phyloP scores from a whole-genome alignment of 1,140 invertebrate species.

The Aphelenchoides avenae region DNA sequence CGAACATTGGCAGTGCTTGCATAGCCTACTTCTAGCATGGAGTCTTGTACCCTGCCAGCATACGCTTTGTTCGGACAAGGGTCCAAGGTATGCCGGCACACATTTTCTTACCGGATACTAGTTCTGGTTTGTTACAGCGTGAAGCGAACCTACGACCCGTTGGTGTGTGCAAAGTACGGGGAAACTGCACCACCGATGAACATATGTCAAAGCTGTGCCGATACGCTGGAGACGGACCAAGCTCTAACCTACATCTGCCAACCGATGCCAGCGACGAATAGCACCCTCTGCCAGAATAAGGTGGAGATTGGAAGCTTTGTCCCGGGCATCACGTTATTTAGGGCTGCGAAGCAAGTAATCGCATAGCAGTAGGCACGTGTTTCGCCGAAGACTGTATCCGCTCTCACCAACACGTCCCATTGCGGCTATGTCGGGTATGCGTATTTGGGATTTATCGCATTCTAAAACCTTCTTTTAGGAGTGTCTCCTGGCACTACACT shows the following conservation, averaged over 20 bases:
- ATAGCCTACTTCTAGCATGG: constrained; percentile 45
- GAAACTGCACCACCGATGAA: constrained; percentile 83
- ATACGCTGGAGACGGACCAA: constrained; percentile 71
- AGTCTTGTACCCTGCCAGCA: constrained; percentile 43
- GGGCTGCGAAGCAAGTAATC: constrained; percentile 86
- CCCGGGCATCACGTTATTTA: constrained; percentile 61
- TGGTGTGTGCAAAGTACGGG: constrained; percentile 68
- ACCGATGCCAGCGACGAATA: constrained; percentile 88
- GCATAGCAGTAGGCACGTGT: constrained; percentile 89
- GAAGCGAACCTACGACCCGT: constrained; percentile 65
- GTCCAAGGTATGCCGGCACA: constrained; percentile 21
- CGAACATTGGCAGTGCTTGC: constrained; percentile 4
- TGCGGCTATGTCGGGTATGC: constrained; percentile 75
- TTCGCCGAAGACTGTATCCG: constrained; percentile 92
- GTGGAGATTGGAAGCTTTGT: constrained; percentile 62
- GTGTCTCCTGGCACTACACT: constrained; percentile 44
- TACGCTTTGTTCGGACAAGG: constrained; percentile 33
- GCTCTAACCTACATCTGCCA: constrained; percentile 73
- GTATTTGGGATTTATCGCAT: not conserved
- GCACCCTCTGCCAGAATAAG: constrained; percentile 93
- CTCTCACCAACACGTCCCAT: constrained; percentile 90
- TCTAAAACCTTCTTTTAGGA: constrained; percentile 24
- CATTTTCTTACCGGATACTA: constrained; percentile 2
- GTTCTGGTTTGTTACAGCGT: constrained; percentile 31
- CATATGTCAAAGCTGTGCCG: constrained; percentile 91